Evolutionary conservation across 2,113 vertebrate species (phyloP), one percentile per base, ranked within the genome.

Genomic region (Prinia subflava): DNA sequence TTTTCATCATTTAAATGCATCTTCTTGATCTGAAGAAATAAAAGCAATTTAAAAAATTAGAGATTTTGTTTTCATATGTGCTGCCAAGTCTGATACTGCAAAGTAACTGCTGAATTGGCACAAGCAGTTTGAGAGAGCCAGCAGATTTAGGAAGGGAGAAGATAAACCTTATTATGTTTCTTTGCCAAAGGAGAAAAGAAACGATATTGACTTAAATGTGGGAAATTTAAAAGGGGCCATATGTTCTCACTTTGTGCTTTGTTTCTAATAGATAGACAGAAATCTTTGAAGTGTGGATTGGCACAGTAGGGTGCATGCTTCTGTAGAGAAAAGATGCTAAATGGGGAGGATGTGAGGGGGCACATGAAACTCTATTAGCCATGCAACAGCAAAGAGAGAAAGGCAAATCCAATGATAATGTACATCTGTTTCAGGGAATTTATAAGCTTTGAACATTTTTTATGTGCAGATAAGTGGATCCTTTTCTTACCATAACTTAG

Each of bases 361-460:
- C 98, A 98, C 96, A 98, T 96, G 97, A 98, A 98, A 98, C 98
- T 98, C 98, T 98, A 98, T 99, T 98, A 99, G 98, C 98, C 98
- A 98, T 98, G 98, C 98, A 98, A 98, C 96, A 98, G 98, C 98
- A 98, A 97, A 98, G 98, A 98, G 97, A 98, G 98, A 98, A 96
- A 98, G 97, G 98, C 98, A 98, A 99, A 99, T 98, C 98, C 99
- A 98, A 98, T 99, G 99, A 99, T 99, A 99, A 99, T 99, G 98
- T 99, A 99, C 99, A 99, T 99, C 99, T 99, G 99, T 99, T 99
- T 99, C 98, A 98, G 98, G 98, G 98, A 99, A 99, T 99, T 99
- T 99, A 99, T 98, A 98, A 98, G 99, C 99, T 99, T 99, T 99
- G 99, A 99, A 99, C 98, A 98, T 98, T 98, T 99, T 99, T 99